Evolutionary conservation across 2,113 vertebrate genomes (phyloP).

Genomic region (Hystrix cristata): DNA sequence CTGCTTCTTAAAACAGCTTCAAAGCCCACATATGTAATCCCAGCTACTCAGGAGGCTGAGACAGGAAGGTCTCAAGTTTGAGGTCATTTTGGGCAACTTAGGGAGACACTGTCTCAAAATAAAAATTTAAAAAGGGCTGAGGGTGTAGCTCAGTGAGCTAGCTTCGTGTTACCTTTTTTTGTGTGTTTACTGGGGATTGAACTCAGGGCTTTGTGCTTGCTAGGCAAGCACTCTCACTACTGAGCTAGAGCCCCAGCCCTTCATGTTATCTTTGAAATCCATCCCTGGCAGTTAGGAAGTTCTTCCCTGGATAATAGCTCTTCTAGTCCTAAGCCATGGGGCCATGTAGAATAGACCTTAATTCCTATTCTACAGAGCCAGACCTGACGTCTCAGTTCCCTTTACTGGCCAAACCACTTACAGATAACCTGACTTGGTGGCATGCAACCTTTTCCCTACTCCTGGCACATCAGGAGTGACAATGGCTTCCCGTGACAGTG

Average conservation of each 20-base stretch:
- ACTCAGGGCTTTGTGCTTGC: too few species aligned
- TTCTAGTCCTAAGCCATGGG: not conserved
- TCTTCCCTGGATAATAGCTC: not conserved
- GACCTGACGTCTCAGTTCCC: not conserved
- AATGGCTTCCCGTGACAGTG: not conserved
- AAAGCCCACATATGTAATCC: not conserved
- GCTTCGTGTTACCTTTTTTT: not conserved
- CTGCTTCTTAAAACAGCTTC: not conserved
- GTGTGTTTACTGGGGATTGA: too few species aligned
- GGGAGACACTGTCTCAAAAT: not conserved
- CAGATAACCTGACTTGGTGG: not conserved
- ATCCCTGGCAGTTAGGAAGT: not conserved
- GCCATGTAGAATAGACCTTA: not conserved
- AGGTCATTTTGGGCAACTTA: not conserved
- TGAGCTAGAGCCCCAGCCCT: not conserved
- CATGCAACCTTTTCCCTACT: constrained; percentile 13
- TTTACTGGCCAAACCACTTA: not conserved
- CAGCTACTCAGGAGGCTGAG: not conserved
- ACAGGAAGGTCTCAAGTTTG: not conserved
- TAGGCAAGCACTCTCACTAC: too few species aligned
- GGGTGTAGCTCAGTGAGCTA: not conserved
- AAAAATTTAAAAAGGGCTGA: not conserved
- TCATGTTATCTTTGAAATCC: not conserved
- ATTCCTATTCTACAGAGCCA: not conserved
- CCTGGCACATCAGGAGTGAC: not conserved